Conservation (phyloP, 2,797 vertebrate genomes). For the Helarctos malayanus region DNA sequence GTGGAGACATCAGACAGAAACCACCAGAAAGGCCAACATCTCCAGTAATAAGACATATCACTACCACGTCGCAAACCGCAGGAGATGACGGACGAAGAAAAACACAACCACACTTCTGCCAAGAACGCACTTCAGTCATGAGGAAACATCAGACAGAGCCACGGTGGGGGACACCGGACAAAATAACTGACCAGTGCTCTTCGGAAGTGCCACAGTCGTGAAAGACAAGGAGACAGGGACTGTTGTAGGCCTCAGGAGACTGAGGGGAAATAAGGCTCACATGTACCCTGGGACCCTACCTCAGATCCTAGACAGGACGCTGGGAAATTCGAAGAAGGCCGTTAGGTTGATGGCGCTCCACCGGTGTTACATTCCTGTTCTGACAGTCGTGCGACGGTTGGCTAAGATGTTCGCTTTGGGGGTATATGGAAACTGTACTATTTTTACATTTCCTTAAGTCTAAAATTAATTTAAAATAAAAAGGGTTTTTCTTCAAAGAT, state of each 20-base stretch:
- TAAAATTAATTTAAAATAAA: conserved; percentile 33
- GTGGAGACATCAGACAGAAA: conserved; percentile 14
- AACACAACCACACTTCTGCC: neutral
- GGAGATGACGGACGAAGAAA: neutral
- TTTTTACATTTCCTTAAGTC: conserved; percentile 25
- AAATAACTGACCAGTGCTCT: neutral
- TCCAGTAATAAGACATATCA: neutral
- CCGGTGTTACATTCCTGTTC: neutral
- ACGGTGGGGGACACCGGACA: neutral
- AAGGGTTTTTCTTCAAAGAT: neutral
- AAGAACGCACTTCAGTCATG: neutral
- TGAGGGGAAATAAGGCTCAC: neutral
- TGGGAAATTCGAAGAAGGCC: neutral
- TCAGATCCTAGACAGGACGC: neutral
- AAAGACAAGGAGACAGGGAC: neutral
- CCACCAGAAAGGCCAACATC: neutral
- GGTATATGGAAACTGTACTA: neutral
- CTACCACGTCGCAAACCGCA: neutral
- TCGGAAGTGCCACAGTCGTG: neutral
- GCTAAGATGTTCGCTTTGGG: neutral
- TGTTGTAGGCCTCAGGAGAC: neutral
- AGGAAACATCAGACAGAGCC: conserved; percentile 6
- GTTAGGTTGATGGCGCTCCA: neutral
- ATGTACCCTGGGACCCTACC: neutral
- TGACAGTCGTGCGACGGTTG: neutral